These are phyloP conservation scores for Plutomurus gul DNA, from an alignment of 1,140 invertebrate species.

Conservation along the genomic window DNA sequence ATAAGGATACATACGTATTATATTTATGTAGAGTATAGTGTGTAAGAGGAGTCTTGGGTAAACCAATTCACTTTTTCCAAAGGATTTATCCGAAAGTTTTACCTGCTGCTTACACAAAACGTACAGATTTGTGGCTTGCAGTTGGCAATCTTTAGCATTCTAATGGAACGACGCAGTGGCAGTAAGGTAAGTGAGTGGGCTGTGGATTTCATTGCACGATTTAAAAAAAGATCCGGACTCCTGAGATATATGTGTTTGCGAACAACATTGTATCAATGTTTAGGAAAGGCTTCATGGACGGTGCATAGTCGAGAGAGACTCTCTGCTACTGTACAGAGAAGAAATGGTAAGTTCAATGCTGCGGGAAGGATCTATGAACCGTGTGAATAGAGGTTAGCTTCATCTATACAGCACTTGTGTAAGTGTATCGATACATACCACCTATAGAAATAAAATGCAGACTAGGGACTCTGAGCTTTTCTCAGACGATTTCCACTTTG, in stretches of 20 bases:
- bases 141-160: slow-evolving; percentile 13
- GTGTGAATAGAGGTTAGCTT: slow-evolving; percentile 40
- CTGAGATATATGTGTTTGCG: slow-evolving; percentile 21
- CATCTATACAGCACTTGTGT: neutral
- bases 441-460: slow-evolving; percentile 25
- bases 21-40: neutral
- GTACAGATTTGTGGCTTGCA: slow-evolving; percentile 19
- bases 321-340: neutral
- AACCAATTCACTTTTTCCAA: slow-evolving; percentile 30
- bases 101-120: slow-evolving; percentile 22
- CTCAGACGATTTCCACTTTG: slow-evolving; percentile 34
- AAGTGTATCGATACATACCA: slow-evolving; percentile 31
- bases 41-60: neutral
- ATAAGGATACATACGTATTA: neutral
- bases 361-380: slow-evolving; percentile 41
- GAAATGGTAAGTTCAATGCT: slow-evolving; percentile 22
- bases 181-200: slow-evolving; percentile 17
- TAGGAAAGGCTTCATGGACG: slow-evolving; percentile 16
- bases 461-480: slow-evolving; percentile 16
- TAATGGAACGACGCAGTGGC: slow-evolving; percentile 27
- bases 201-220: slow-evolving; percentile 26
- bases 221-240: slow-evolving; percentile 24
- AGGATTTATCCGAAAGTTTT: slow-evolving; percentile 31
- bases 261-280: slow-evolving; percentile 30
- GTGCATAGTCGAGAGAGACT: neutral